Conservation (phyloP, 2,113 vertebrate genomes). For the Ranitomeya variabilis region DNA sequence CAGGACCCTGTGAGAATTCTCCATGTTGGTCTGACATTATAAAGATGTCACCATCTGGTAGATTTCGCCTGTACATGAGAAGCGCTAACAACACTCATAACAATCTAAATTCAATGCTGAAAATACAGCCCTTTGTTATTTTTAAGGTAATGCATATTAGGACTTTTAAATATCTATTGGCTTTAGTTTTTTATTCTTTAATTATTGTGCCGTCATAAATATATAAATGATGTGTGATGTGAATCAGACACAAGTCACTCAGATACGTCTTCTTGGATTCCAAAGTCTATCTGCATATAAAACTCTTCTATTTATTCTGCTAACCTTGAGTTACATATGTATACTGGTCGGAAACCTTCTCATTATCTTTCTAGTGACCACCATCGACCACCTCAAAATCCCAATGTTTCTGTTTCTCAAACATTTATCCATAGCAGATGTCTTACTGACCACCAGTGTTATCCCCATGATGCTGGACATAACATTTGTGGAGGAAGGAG, state of each 20-base stretch:
- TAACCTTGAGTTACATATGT: constrained; percentile 16
- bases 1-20: too few relatives aligned
- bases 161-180: too few relatives aligned
- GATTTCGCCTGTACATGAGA: too few relatives aligned
- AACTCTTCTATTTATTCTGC: constrained; percentile 3
- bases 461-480: constrained; percentile 7
- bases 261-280: constrained; percentile 18
- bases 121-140: too few relatives aligned
- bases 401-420: constrained; percentile 46
- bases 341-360: constrained; percentile 32
- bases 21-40: too few relatives aligned
- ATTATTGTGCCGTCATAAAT: background rate
- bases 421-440: constrained; percentile 22
- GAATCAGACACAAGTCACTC: constrained; percentile 42
- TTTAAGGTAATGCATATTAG: too few relatives aligned
- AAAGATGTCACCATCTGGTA: too few relatives aligned
- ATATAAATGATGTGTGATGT: background rate
- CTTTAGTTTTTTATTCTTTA: too few relatives aligned
- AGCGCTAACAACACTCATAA: too few relatives aligned
- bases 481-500: background rate
- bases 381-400: constrained; percentile 1
- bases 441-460: constrained; percentile 24
- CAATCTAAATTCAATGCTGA: too few relatives aligned
- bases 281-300: background rate
- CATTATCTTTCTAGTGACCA: constrained; percentile 17